Conservation (phyloP, 23 tunicate genomes). For the Trididemnum nubilum region DNA sequence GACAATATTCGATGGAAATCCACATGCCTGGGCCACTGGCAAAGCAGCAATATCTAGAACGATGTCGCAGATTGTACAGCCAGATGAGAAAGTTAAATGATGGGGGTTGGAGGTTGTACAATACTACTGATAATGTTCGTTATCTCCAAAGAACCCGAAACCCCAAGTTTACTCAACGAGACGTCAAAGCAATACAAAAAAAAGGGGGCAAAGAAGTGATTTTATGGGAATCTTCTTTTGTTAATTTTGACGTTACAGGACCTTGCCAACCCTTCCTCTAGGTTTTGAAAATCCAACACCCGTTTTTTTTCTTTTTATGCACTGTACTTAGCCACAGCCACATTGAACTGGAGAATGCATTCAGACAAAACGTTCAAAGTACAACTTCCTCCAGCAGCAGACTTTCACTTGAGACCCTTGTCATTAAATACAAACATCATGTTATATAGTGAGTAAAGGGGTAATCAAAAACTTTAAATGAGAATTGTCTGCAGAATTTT, state of each 20-base stretch:
- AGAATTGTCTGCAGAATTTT: too few species aligned
- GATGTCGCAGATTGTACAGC: slow-evolving; percentile 39
- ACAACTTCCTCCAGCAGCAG: too few species aligned
- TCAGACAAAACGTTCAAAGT: too few species aligned
- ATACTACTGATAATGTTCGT: slow-evolving; percentile 52
- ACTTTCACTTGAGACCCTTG: too few species aligned
- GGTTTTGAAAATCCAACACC: too few species aligned
- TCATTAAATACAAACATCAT: too few species aligned
- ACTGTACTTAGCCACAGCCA: too few species aligned
- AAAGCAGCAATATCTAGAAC: slow-evolving; percentile 6
- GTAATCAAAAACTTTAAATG: too few species aligned
- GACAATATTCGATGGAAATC: slow-evolving; percentile 52
- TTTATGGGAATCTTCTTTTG: slow-evolving; percentile 53
- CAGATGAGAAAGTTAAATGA: slow-evolving; percentile 33
- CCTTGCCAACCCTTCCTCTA: neutral
- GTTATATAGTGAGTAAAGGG: too few species aligned
- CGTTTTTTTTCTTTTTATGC: too few species aligned
- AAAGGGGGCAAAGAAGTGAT: neutral
- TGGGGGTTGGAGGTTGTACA: slow-evolving; percentile 42
- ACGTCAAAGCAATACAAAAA: neutral
- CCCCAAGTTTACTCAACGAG: slow-evolving; percentile 27
- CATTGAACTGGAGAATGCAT: too few species aligned
- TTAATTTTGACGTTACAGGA: slow-evolving; percentile 38
- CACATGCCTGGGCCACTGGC: slow-evolving; percentile 46
- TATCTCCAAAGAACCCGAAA: neutral